A percentile compares a stretch with the other conserved stretches of the same genome.
Evolutionary conservation across 2,888 invertebrate species (phyloP).

Genomic region (Mythimna albipuncta): DNA sequence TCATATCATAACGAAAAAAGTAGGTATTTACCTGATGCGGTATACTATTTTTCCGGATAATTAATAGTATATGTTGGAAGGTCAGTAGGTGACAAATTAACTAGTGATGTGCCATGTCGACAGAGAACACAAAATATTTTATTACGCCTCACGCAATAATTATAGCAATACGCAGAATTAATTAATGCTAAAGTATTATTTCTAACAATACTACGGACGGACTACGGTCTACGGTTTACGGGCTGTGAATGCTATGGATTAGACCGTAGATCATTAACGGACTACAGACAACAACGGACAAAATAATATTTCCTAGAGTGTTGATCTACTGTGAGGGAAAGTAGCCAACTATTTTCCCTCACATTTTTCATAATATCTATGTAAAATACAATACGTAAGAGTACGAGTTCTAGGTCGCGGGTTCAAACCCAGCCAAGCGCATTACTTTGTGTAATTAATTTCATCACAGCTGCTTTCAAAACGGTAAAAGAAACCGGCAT

Average conservation of each 20-base stretch:
- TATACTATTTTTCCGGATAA: not conserved
- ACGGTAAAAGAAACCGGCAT: too few relatives aligned
- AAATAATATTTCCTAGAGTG: too few relatives aligned
- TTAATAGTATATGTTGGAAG: not conserved
- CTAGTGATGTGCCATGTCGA: constrained; percentile 5
- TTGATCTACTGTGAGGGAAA: too few relatives aligned
- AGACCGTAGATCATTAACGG: too few relatives aligned
- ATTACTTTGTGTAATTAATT: too few relatives aligned
- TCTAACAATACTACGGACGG: not conserved
- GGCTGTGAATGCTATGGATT: too few relatives aligned
- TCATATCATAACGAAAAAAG: not conserved
- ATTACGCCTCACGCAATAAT: constrained; percentile 22
- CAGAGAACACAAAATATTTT: not conserved
- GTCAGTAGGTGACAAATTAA: constrained; percentile 10
- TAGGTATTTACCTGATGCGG: not conserved
- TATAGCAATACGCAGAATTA: constrained; percentile 27
- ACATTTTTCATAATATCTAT: too few relatives aligned
- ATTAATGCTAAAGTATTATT: not conserved
- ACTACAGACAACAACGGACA: too few relatives aligned
- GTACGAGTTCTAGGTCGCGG: too few relatives aligned
- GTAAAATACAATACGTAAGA: not conserved
- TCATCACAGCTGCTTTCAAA: too few relatives aligned
- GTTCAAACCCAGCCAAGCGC: too few relatives aligned
- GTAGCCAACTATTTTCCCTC: too few relatives aligned
- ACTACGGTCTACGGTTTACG: not conserved